These are phyloP conservation scores for Cyprinus carpio DNA, from an alignment of 2,113 vertebrate species.

Conservation along the genomic window DNA sequence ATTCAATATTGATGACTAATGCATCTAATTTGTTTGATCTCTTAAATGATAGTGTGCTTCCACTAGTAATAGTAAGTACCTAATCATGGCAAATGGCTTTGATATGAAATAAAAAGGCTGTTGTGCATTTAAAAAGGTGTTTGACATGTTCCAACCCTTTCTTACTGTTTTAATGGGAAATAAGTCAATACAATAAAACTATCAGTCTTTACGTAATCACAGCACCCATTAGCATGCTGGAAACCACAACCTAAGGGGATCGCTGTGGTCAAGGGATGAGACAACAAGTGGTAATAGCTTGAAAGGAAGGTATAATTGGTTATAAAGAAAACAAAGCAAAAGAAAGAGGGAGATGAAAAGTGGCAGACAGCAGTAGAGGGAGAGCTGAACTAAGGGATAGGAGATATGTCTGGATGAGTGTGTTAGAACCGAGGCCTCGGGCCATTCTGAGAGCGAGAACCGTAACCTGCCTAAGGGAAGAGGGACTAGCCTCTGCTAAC, in stretches of 20 bases:
- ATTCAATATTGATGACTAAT: too few relatives aligned
- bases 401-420: conserved; percentile 50
- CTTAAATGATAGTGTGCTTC: background rate
- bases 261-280: background rate
- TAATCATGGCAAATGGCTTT: background rate
- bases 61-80: background rate
- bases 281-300: conserved; percentile 30
- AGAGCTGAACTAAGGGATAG: conserved; percentile 28
- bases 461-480: conserved; percentile 56
- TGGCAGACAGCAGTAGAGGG: conserved; percentile 30
- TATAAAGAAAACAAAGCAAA: conserved; percentile 24
- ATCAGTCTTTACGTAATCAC: conserved; percentile 19
- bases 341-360: conserved; percentile 46
- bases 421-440: conserved; percentile 57
- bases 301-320: conserved; percentile 41
- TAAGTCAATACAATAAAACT: background rate
- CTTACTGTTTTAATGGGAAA: background rate
- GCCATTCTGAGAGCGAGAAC: conserved; percentile 58
- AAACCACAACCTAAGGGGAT: conserved; percentile 15
- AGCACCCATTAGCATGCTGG: background rate
- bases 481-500: conserved; percentile 49
- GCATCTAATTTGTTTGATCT: too few relatives aligned
- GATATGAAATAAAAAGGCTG: background rate
- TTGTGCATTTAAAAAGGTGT: background rate
- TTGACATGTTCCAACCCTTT: background rate